Evolutionary conservation across 2,797 vertebrate species (phyloP).

Genomic region (Etheostoma nigrum): DNA sequence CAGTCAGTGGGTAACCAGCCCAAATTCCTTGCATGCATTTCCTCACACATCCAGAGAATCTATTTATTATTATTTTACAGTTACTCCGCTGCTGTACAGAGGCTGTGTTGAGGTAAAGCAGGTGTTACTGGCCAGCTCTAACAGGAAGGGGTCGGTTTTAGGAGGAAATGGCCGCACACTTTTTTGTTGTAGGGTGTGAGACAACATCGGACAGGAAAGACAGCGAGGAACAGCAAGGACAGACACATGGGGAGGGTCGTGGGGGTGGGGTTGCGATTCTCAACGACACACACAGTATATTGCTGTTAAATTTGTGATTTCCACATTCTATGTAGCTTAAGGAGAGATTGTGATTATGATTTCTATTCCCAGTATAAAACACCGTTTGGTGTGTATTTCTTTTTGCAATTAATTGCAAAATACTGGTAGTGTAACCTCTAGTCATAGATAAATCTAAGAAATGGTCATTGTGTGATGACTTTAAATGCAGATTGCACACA

Average conservation of each 20-base stretch:
- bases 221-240: constrained; percentile 30
- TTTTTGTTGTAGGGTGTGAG: constrained; percentile 20
- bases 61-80: constrained; percentile 80
- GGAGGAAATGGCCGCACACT: constrained; percentile 33
- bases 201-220: constrained; percentile 20
- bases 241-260: constrained; percentile 35
- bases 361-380: constrained; percentile 71
- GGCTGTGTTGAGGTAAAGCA: constrained; percentile 78
- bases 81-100: constrained; percentile 77
- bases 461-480: constrained; percentile 66
- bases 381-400: constrained; percentile 51
- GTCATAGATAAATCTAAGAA: constrained; percentile 60
- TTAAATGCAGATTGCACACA: constrained; percentile 77
- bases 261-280: constrained; percentile 45
- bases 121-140: constrained; percentile 67
- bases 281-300: constrained; percentile 72
- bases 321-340: constrained; percentile 76
- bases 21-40: constrained; percentile 73
- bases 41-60: constrained; percentile 73
- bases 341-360: constrained; percentile 65
- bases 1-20: constrained; percentile 81
- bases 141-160: constrained; percentile 22
- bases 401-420: constrained; percentile 69
- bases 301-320: constrained; percentile 80
- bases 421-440: constrained; percentile 72